phyloP scores from a whole-genome alignment of 2,888 invertebrate genomes.

The Prosopocoilus inquinatus region DNA sequence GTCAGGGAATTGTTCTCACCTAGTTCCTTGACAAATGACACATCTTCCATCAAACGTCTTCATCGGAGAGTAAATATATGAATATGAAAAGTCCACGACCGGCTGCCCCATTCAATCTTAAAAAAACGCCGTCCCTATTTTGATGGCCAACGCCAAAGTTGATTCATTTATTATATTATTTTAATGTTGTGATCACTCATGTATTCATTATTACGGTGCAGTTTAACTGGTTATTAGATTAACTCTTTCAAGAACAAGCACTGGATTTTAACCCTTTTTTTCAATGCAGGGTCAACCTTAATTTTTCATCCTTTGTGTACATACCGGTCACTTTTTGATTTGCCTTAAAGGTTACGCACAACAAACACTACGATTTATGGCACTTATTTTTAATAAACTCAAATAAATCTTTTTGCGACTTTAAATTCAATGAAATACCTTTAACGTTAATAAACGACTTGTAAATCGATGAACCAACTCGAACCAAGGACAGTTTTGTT shows the following conservation, averaged over 20 bases:
- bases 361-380: conserved; percentile 38
- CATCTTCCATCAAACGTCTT: conserved; percentile 40
- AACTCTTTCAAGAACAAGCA: conserved; percentile 38
- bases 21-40: conserved; percentile 42
- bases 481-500: too few species aligned
- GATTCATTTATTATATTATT: conserved; percentile 45
- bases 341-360: conserved; percentile 32
- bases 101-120: conserved; percentile 35
- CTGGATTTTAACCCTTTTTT: conserved; percentile 41
- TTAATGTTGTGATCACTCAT: conserved; percentile 42
- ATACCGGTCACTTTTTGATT: conserved; percentile 37
- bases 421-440: too few species aligned
- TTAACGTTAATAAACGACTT: too few species aligned
- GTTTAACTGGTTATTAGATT: conserved; percentile 44
- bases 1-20: conserved; percentile 31
- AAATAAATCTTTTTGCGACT: too few species aligned
- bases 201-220: conserved; percentile 34
- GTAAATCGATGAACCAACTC: too few species aligned
- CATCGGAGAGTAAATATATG: conserved; percentile 36
- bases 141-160: conserved; percentile 26
- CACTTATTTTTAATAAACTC: conserved; percentile 39
- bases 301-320: conserved; percentile 45
- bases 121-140: conserved; percentile 25
- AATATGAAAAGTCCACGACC: conserved; percentile 36
- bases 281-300: conserved; percentile 40